Evolutionary conservation across 1,140 invertebrate genomes (phyloP).

Genomic region (Diachasmimorpha longicaudata): DNA sequence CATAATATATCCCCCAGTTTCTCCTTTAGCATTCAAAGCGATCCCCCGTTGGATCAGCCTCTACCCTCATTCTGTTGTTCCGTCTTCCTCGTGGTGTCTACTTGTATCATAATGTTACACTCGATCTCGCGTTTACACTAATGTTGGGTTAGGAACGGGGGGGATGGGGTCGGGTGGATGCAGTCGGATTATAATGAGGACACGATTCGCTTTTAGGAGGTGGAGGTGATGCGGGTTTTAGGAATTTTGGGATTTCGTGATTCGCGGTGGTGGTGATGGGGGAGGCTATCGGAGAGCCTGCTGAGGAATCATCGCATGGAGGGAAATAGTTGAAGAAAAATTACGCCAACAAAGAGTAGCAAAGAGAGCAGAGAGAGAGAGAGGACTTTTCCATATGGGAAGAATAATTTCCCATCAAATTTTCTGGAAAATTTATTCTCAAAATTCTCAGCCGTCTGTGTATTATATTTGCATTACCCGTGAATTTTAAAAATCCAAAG

Average conservation of each 20-base stretch:
- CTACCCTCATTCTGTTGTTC: background rate
- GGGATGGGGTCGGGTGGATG: background rate
- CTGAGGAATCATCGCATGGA: too few relatives aligned
- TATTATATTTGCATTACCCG: background rate
- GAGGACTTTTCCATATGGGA: too few relatives aligned
- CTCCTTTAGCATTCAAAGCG: constrained; percentile 53
- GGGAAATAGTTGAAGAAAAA: too few relatives aligned
- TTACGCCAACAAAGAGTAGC: too few relatives aligned
- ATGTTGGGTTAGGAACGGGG: constrained; percentile 47
- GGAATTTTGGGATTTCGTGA: constrained; percentile 20
- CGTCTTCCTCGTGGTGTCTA: background rate
- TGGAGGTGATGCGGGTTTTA: constrained; percentile 33
- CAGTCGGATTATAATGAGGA: constrained; percentile 48
- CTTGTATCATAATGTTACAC: constrained; percentile 47
- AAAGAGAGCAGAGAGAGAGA: too few relatives aligned
- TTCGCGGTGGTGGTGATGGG: background rate
- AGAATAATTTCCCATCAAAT: too few relatives aligned
- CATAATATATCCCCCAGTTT: constrained; percentile 48
- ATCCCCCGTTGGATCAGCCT: background rate
- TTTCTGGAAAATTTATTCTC: too few relatives aligned
- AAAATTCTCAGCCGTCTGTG: too few relatives aligned
- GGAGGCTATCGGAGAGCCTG: background rate
- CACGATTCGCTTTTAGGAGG: constrained; percentile 49
- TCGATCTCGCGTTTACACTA: constrained; percentile 55
- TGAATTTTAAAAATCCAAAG: background rate